Conservation (phyloP, 2,888 invertebrate genomes). For the Drosophila neotestacea region DNA sequence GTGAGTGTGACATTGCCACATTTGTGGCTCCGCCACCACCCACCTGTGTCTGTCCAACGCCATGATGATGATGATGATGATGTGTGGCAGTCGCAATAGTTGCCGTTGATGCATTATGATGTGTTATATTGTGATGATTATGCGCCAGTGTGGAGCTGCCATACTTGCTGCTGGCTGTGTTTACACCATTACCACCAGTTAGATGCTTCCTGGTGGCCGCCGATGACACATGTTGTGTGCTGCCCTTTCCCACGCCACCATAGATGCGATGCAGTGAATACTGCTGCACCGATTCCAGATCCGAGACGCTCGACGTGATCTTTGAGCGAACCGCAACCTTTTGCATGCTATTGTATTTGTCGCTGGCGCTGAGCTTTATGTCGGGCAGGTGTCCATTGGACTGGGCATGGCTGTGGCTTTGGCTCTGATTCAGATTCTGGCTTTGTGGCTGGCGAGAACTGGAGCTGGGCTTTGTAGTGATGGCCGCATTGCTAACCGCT, state of each 20-base stretch:
- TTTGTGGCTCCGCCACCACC: conserved; percentile 51
- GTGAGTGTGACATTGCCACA: conserved; percentile 87
- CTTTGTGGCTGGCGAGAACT: conserved; percentile 52
- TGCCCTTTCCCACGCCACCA: conserved; percentile 77
- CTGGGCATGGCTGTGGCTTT: conserved; percentile 72
- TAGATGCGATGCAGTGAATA: conserved; percentile 85
- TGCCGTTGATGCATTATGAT: conserved; percentile 79
- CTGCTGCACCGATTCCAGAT: conserved; percentile 85
- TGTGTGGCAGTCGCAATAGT: conserved; percentile 79
- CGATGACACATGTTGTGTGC: conserved; percentile 76
- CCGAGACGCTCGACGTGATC: conserved; percentile 85
- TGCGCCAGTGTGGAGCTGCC: conserved; percentile 79
- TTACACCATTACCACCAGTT: conserved; percentile 66
- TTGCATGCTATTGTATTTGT: conserved; percentile 85
- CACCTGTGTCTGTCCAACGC: conserved; percentile 11
- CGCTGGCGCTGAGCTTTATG: conserved; percentile 84
- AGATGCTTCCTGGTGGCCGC: conserved; percentile 83
- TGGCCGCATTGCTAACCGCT: conserved; percentile 82
- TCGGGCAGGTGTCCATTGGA: conserved; percentile 84
- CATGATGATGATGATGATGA: conserved; percentile 73
- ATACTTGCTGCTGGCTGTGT: conserved; percentile 77
- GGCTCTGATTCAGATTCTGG: conserved; percentile 28
- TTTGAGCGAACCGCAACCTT: conserved; percentile 84
- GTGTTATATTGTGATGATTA: conserved; percentile 79
- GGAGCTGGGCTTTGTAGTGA: conserved; percentile 74